Conservation (phyloP, 2,797 vertebrate species). For the Anguilla marmorata region DNA sequence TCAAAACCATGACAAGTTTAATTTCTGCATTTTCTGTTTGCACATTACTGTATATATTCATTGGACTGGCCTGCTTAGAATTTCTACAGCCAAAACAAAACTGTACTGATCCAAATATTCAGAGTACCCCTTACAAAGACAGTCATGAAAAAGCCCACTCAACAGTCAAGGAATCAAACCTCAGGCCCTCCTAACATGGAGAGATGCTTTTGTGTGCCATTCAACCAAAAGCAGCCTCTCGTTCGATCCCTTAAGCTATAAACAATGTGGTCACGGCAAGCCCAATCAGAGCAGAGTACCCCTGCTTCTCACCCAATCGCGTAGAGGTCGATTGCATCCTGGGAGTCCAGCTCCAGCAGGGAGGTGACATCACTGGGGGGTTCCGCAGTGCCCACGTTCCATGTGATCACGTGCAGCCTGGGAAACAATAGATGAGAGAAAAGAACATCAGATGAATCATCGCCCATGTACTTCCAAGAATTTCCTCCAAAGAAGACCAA, state of each 20-base stretch:
- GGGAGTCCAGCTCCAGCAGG: constrained; percentile 78
- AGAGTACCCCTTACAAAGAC: not conserved
- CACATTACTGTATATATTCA: not conserved
- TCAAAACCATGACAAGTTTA: not conserved
- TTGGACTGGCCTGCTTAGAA: not conserved
- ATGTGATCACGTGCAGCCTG: constrained; percentile 90
- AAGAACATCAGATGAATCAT: not conserved
- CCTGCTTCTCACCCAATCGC: constrained; percentile 82
- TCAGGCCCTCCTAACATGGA: not conserved
- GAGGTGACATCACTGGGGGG: constrained; percentile 80
- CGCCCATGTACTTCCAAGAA: not conserved
- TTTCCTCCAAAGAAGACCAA: not conserved
- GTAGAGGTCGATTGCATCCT: constrained; percentile 77
- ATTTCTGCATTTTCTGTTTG: not conserved
- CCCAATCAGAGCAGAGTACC: constrained; percentile 24
- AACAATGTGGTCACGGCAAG: not conserved
- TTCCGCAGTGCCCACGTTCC: constrained; percentile 92
- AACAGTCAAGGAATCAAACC: not conserved
- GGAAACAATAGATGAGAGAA: not conserved
- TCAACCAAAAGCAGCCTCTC: not conserved
- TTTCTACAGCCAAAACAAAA: not conserved
- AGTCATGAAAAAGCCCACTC: not conserved
- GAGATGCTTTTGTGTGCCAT: not conserved
- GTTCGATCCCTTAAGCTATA: not conserved
- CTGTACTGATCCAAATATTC: not conserved